These are phyloP conservation scores for Polydrusus pterygomalis DNA, from an alignment of 2,888 invertebrate species.

Conservation along the genomic window DNA sequence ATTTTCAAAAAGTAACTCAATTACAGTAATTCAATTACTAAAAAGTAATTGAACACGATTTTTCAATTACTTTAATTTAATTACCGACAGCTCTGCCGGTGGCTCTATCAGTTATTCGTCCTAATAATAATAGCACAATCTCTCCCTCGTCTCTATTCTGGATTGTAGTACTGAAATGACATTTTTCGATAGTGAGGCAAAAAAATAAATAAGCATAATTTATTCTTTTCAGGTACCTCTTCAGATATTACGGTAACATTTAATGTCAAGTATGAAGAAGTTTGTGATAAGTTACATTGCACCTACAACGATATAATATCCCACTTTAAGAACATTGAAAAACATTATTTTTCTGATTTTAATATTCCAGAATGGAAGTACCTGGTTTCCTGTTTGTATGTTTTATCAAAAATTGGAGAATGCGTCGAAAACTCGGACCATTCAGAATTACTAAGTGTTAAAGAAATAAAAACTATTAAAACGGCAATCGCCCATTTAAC, in stretches of 20 bases:
- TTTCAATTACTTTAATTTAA: no score
- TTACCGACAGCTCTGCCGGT: no score
- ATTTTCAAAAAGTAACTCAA: no score
- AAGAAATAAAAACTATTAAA: conserved; percentile 79
- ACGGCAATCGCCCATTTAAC: conserved; percentile 78
- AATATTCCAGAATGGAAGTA: conserved; percentile 70
- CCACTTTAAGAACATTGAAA: conserved; percentile 43
- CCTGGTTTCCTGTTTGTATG: conserved; percentile 71
- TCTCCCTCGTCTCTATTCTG: no score
- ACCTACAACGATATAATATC: conserved; percentile 47
- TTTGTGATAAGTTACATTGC: conserved; percentile 49
- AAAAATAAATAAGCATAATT: not conserved
- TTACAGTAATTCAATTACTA: no score
- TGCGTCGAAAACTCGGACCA: conserved; percentile 61
- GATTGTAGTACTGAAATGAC: no score
- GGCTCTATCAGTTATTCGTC: no score
- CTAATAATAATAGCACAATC: no score
- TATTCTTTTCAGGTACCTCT: no score
- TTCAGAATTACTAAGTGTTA: conserved; percentile 77
- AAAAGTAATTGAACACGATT: no score
- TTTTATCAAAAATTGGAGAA: conserved; percentile 70
- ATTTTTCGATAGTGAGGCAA: no score
- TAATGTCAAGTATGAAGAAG: conserved; percentile 39
- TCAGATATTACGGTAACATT: conserved; percentile 11
- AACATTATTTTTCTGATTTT: conserved; percentile 56